Conservation (phyloP, 2,888 invertebrate genomes). For the Sphaerophoria taeniata region DNA sequence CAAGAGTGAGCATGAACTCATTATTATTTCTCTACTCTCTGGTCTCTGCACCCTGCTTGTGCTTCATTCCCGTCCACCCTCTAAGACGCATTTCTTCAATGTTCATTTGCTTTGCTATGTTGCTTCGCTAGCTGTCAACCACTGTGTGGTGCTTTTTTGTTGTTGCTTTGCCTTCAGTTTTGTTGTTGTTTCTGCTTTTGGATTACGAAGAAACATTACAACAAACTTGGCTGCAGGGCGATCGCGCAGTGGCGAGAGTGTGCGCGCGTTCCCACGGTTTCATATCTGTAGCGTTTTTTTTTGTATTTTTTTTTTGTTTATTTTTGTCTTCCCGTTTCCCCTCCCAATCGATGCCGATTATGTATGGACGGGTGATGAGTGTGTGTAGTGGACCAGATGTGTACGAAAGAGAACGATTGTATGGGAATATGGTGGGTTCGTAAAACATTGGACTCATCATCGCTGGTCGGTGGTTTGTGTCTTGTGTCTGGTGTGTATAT, state of each 20-base stretch:
- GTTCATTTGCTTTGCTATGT: constrained; percentile 55
- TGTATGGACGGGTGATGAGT: constrained; percentile 59
- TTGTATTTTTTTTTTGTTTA: constrained; percentile 26
- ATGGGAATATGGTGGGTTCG: constrained; percentile 56
- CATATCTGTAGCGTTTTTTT: constrained; percentile 73
- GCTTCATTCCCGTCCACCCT: constrained; percentile 31
- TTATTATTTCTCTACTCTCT: constrained; percentile 54
- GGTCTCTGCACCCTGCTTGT: constrained; percentile 10
- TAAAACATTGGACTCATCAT: constrained; percentile 53
- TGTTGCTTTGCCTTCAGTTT: constrained; percentile 51
- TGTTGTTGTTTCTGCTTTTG: constrained; percentile 62
- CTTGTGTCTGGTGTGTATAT: constrained; percentile 14
- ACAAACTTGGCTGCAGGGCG: constrained; percentile 73
- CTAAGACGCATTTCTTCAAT: constrained; percentile 67
- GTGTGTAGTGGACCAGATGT: constrained; percentile 61
- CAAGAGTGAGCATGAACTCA: constrained; percentile 61
- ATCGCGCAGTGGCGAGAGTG: constrained; percentile 73
- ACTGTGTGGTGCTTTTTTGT: constrained; percentile 59
- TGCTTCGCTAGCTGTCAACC: constrained; percentile 65
- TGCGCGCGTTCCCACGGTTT: constrained; percentile 74
- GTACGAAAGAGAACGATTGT: constrained; percentile 63
- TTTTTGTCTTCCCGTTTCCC: constrained; percentile 58
- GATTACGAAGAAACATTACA: constrained; percentile 73
- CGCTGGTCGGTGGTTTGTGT: constrained; percentile 35
- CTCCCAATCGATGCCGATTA: constrained; percentile 68